These are phyloP conservation scores for Coelopa pilipes DNA, from an alignment of 2,888 invertebrate genomes.

Conservation along the genomic window DNA sequence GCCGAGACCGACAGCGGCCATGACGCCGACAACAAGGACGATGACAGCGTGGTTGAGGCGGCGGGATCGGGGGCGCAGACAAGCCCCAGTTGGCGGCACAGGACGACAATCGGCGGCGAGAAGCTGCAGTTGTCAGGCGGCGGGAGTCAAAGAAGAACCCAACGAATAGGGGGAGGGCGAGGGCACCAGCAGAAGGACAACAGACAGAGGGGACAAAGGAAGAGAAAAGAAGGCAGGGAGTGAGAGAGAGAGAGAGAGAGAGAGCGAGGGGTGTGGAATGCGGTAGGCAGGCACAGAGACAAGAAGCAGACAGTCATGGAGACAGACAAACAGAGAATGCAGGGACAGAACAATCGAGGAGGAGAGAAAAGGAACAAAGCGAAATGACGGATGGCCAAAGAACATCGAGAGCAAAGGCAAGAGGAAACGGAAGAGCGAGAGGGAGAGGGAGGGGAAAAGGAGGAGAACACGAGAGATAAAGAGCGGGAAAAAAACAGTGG, in stretches of 20 bases:
- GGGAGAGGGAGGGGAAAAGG: neutral
- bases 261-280: neutral
- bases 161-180: too few species aligned
- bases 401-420: slow-evolving; percentile 8
- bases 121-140: slow-evolving; percentile 27
- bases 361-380: neutral
- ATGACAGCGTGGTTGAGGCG: neutral
- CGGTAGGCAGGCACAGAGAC: neutral
- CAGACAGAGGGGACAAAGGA: too few species aligned
- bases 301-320: neutral
- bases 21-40: neutral
- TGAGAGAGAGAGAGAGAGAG: neutral
- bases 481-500: too few species aligned
- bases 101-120: neutral
- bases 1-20: neutral
- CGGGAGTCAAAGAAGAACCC: neutral
- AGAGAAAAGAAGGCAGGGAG: too few species aligned
- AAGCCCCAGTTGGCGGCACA: neutral
- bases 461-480: too few species aligned
- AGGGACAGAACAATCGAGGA: neutral
- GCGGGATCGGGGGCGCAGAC: neutral
- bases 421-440: neutral
- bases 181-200: too few species aligned
- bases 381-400: neutral
- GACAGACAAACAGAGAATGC: neutral